Percentiles rank a stretch among this genome's conserved stretches.
These are phyloP conservation scores for Pristionchus maxplancki DNA, from an alignment of 2,888 invertebrate species.

Conservation along the genomic window DNA sequence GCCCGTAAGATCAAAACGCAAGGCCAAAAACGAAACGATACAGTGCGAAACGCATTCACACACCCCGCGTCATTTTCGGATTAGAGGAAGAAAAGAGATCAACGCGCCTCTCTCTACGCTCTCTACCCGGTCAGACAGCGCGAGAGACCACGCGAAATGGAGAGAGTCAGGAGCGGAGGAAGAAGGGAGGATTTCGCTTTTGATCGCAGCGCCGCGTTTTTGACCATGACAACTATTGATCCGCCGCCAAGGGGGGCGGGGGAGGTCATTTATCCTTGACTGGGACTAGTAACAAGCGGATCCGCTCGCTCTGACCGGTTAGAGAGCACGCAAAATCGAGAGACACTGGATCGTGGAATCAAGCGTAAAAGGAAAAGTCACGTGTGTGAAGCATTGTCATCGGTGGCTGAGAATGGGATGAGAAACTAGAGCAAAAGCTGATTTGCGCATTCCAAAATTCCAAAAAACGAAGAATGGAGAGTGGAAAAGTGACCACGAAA, in stretches of 20 bases:
- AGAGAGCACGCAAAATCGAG: too few species aligned
- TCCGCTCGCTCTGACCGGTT: too few species aligned
- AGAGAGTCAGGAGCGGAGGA: background rate
- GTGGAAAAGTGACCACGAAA: background rate
- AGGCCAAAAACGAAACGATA: background rate
- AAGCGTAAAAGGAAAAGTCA: too few species aligned
- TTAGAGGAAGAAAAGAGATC: background rate
- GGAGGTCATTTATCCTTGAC: background rate
- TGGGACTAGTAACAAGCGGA: too few species aligned
- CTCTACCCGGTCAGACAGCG: too few species aligned
- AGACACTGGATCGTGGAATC: too few species aligned
- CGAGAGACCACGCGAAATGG: too few species aligned
- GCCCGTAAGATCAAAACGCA: too few species aligned
- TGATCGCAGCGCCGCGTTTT: background rate
- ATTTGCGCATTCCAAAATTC: too few species aligned
- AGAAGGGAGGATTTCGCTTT: slow-evolving; percentile 16
- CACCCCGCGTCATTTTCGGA: slow-evolving; percentile 37
- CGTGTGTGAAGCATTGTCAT: too few species aligned
- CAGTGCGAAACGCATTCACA: background rate
- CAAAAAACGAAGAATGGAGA: background rate
- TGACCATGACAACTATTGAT: slow-evolving; percentile 21
- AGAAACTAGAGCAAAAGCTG: background rate
- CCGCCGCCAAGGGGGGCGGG: too few species aligned
- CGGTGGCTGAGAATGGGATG: too few species aligned
- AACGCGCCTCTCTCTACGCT: background rate